Evolutionary conservation across 2,113 vertebrate species (phyloP), one percentile per base, ranked within the genome.

Genomic region (Maccullochella peelii): DNA sequence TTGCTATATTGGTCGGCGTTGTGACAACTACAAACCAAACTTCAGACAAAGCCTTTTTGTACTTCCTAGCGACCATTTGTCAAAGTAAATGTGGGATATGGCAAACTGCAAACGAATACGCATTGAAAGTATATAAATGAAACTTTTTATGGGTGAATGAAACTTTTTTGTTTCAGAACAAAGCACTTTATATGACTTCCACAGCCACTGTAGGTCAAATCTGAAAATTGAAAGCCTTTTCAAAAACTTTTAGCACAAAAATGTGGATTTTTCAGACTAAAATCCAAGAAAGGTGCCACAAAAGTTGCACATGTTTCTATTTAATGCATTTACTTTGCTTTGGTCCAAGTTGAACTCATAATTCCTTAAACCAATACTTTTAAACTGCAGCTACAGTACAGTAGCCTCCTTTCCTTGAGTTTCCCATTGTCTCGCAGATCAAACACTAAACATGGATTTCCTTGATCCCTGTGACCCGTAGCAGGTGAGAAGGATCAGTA

Each of bases 401-500:
- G 14, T 10, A 30, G 15, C 65, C 30, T 71, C 30, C 42, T 21
- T 55, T 74, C 68, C 74, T 73, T 15, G 23, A 69, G 62, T 47
- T 75, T 10, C 47, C 75, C 57, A 44, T 63, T 66, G 86, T 76
- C 25, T 33, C 4, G 2, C 23, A 47, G 59, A 57, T 79, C 83
- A 79, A 85, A 86, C 36, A 7, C 55, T 68, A 55, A 80, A 71
- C 40, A 49, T 75, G 69, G 70, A 73, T 89, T 83, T 91, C 50
- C 68, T 83, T 73, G 57, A 83, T 78, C 75, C 79, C 66, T 1
- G 10, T 80, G 80, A 90, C 88, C 83, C 59, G 0, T 6, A 70
- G 87, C 87, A 92, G 93, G 92, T 91, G 90, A 91, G 70, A 63
- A 27, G 80, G 87, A 86, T 86, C 69, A 86, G 81, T 11, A 0